phyloP scores from a whole-genome alignment of 2,113 vertebrate genomes.

The Otis tarda region DNA sequence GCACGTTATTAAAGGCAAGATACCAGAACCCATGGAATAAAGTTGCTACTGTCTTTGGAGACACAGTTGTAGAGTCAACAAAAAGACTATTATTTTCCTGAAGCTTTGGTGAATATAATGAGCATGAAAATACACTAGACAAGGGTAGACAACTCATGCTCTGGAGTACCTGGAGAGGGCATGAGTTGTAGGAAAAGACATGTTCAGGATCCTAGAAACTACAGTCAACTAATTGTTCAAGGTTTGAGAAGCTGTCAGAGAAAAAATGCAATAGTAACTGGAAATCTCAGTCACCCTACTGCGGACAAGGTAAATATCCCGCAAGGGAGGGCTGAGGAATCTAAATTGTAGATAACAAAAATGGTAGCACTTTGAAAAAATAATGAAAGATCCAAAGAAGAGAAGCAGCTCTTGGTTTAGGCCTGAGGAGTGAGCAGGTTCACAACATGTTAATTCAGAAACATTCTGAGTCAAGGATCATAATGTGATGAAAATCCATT shows the following conservation, averaged over 20 bases:
- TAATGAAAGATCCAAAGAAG: neutral
- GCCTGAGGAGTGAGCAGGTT: neutral
- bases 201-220: neutral
- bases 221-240: neutral
- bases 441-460: neutral
- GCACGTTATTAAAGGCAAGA: neutral
- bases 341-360: neutral
- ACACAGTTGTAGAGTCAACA: neutral
- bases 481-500: neutral
- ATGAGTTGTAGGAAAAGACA: neutral
- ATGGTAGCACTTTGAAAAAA: neutral
- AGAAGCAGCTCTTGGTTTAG: neutral
- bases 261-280: neutral
- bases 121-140: neutral
- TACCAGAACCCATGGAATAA: neutral
- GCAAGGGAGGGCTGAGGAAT: neutral
- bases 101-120: neutral
- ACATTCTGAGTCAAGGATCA: neutral
- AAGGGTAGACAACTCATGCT: neutral
- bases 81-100: neutral
- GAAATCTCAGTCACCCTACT: neutral
- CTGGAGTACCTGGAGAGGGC: neutral
- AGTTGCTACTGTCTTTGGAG: neutral
- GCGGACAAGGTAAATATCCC: neutral
- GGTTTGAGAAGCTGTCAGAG: neutral